Evolutionary conservation across 92 coral and sea anemone genomes (phyloP).

Genomic region (Muricea muricata): DNA sequence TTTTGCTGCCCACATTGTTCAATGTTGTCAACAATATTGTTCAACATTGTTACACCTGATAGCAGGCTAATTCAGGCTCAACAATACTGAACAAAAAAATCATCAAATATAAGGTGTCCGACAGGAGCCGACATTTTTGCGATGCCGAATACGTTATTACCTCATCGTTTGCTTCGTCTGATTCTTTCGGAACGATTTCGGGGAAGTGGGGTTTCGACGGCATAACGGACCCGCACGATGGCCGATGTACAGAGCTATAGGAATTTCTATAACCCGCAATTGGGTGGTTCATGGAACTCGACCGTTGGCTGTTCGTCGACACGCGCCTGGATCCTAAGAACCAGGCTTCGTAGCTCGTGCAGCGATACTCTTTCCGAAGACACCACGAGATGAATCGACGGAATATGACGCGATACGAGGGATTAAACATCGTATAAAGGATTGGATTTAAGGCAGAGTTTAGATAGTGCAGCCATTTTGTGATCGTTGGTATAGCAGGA

Average conservation of each 20-base stretch:
- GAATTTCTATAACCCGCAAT: conserved; percentile 12
- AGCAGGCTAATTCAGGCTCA: too few species aligned
- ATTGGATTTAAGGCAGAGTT: conserved; percentile 97
- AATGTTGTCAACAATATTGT: too few species aligned
- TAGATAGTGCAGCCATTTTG: conserved; percentile 92
- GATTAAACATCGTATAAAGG: conserved; percentile 93
- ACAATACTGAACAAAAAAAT: too few species aligned
- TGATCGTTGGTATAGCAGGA: conserved; percentile 78
- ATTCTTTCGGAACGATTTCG: background rate
- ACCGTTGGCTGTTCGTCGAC: conserved; percentile 22
- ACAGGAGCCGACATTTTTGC: too few species aligned
- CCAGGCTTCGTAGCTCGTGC: conserved; percentile 39
- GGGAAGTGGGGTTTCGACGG: background rate
- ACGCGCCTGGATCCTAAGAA: conserved; percentile 31
- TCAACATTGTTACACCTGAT: too few species aligned
- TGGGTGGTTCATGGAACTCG: background rate
- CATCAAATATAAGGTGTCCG: too few species aligned
- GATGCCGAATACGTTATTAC: too few species aligned
- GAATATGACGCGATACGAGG: conserved; percentile 90
- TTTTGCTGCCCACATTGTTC: too few species aligned
- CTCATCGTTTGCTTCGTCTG: conserved; percentile 5
- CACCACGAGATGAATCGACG: conserved; percentile 34
- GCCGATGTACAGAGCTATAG: conserved; percentile 24
- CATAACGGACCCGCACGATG: conserved; percentile 36
- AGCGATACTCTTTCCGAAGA: conserved; percentile 1